phyloP scores from a whole-genome alignment of 2,888 invertebrate genomes.

The Diplolepis rosae region DNA sequence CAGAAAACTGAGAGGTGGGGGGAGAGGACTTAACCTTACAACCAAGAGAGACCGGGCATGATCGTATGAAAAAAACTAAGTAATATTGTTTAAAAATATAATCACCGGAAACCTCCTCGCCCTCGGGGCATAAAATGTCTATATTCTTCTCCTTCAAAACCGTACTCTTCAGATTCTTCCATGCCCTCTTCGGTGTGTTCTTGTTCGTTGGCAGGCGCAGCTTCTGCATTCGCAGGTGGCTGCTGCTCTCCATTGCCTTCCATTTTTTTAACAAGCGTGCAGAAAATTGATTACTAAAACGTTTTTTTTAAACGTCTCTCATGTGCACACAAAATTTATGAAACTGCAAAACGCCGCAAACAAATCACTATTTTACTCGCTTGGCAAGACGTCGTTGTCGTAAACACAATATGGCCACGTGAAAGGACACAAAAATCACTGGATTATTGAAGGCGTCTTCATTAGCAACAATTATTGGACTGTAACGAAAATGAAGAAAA shows the following conservation, averaged over 20 bases:
- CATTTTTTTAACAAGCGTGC: slow-evolving; percentile 48
- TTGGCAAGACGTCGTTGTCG: neutral
- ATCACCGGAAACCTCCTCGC: slow-evolving; percentile 75
- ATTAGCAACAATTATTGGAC: neutral
- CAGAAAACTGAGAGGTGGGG: neutral
- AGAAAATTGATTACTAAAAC: slow-evolving; percentile 31
- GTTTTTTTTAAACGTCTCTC: slow-evolving; percentile 12
- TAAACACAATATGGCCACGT: neutral
- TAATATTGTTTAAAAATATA: neutral
- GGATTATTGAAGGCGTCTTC: neutral
- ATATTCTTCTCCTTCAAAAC: slow-evolving; percentile 73
- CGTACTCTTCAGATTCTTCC: slow-evolving; percentile 69
- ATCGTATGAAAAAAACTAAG: neutral
- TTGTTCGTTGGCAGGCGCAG: slow-evolving; percentile 55
- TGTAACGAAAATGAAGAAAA: too few species aligned
- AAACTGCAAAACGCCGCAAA: slow-evolving; percentile 53
- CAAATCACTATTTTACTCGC: slow-evolving; percentile 55
- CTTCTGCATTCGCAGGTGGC: slow-evolving; percentile 43
- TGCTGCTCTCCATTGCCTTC: slow-evolving; percentile 52
- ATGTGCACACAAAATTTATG: slow-evolving; percentile 7
- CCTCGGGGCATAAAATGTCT: slow-evolving; percentile 75
- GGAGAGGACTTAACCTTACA: neutral
- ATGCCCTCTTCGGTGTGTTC: slow-evolving; percentile 66
- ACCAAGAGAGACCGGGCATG: neutral
- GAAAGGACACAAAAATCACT: neutral